Conservation (phyloP, 2,113 vertebrate species). For the Ophthalmolycus amberensis region DNA sequence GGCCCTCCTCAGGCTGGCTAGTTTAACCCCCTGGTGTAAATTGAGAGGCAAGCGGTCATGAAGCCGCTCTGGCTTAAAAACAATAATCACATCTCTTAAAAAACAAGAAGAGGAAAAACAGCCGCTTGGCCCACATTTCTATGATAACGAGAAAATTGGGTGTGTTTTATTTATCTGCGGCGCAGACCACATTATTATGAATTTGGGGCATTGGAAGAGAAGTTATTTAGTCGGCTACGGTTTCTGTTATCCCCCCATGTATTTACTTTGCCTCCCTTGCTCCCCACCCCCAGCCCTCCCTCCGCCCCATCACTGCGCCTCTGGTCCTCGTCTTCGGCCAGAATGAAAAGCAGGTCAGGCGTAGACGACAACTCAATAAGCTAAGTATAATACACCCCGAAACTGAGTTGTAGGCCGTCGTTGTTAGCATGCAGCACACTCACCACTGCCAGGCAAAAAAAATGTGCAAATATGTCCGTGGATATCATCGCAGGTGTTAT, state of each 20-base stretch:
- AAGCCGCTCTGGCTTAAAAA: conserved; percentile 50
- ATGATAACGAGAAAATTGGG: conserved; percentile 57
- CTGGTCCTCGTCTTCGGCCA: conserved; percentile 35
- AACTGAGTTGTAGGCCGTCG: conserved; percentile 4
- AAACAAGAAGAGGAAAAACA: background rate
- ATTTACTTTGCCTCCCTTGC: conserved; percentile 32
- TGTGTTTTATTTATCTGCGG: conserved; percentile 66
- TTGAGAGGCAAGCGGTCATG: conserved; percentile 55
- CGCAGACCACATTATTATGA: conserved; percentile 66
- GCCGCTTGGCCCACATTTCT: conserved; percentile 54
- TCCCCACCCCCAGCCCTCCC: background rate
- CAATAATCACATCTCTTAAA: conserved; percentile 54
- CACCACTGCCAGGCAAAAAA: background rate
- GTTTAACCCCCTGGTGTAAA: conserved; percentile 70
- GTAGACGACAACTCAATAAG: conserved; percentile 58
- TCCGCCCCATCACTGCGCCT: conserved; percentile 7
- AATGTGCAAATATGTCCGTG: conserved; percentile 21
- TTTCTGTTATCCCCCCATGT: conserved; percentile 51
- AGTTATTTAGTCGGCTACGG: conserved; percentile 58
- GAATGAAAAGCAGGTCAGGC: conserved; percentile 69
- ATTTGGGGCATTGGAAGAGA: conserved; percentile 63
- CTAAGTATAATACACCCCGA: conserved; percentile 22
- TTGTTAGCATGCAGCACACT: conserved; percentile 30
- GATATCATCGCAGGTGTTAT: conserved; percentile 34
- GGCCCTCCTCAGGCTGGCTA: conserved; percentile 58